A percentile compares a stretch with the other conserved stretches of the same genome.
These are phyloP conservation scores for Stegophylla sp. DNA, from an alignment of 2,888 invertebrate species.

Conservation along the genomic window DNA sequence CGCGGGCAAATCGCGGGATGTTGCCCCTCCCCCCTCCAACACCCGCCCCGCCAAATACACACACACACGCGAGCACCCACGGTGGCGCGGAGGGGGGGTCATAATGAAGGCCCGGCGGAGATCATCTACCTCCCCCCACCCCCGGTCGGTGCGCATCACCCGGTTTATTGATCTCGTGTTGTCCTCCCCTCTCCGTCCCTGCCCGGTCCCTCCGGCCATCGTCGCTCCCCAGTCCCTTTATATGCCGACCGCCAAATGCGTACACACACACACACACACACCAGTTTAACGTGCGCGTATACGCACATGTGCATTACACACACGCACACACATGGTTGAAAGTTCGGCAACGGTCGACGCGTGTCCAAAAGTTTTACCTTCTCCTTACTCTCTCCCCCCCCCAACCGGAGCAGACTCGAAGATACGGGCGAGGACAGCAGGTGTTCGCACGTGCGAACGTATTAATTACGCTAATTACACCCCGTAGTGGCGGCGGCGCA, in stretches of 20 bases:
- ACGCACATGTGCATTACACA: background rate
- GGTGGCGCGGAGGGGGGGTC: too few relatives aligned
- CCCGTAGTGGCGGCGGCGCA: background rate
- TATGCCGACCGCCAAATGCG: slow-evolving; percentile 38
- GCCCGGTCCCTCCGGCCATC: too few relatives aligned
- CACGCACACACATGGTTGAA: slow-evolving; percentile 7
- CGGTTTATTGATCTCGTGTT: slow-evolving; percentile 57
- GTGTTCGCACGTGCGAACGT: slow-evolving; percentile 54
- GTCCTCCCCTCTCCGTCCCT: background rate
- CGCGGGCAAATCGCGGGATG: too few relatives aligned
- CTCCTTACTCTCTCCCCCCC: background rate
- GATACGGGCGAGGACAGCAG: slow-evolving; percentile 31
- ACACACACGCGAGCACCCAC: too few relatives aligned
- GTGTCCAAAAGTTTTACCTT: slow-evolving; percentile 43
- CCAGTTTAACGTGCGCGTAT: background rate
- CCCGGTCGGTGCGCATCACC: slow-evolving; percentile 54
- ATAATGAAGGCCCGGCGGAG: slow-evolving; percentile 56
- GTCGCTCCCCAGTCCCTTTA: background rate
- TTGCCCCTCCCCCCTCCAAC: background rate
- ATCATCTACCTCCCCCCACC: slow-evolving; percentile 36
- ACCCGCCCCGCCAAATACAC: slow-evolving; percentile 1
- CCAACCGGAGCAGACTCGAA: background rate
- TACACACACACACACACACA: background rate
- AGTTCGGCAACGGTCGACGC: slow-evolving; percentile 53
- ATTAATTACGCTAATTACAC: slow-evolving; percentile 56